phyloP scores from a whole-genome alignment of 2,113 vertebrate species.

The Tachycineta bicolor region DNA sequence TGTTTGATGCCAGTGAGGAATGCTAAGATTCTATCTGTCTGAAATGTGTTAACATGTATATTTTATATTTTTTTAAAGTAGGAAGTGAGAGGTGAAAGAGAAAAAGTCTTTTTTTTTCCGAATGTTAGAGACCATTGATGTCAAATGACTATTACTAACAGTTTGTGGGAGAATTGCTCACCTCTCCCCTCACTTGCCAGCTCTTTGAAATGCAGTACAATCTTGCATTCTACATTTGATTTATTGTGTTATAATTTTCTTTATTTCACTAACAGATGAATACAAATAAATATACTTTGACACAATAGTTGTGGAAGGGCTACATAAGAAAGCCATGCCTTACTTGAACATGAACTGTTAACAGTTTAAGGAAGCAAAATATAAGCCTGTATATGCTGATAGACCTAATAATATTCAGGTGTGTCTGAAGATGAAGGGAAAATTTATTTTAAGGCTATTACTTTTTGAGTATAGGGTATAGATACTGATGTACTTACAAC shows the following conservation, averaged over 20 bases:
- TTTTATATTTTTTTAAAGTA: background rate
- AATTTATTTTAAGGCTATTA: background rate
- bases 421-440: background rate
- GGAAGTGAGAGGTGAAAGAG: conserved; percentile 10
- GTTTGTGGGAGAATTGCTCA: background rate
- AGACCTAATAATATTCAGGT: background rate
- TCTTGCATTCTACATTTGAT: background rate
- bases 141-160: conserved; percentile 30
- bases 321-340: background rate
- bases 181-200: background rate
- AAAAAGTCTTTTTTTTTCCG: background rate
- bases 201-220: background rate
- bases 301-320: background rate
- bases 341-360: background rate
- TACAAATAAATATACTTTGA: background rate
- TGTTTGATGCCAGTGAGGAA: conserved; percentile 61
- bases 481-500: background rate
- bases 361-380: background rate
- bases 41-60: conserved; percentile 41
- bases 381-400: background rate
- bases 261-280: conserved; percentile 23
- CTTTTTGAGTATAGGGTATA: background rate
- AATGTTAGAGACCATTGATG: conserved; percentile 30
- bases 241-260: conserved; percentile 16
- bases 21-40: conserved; percentile 53